Conservation (phyloP, 2,888 invertebrate species). For the Drosophila helvetica region DNA sequence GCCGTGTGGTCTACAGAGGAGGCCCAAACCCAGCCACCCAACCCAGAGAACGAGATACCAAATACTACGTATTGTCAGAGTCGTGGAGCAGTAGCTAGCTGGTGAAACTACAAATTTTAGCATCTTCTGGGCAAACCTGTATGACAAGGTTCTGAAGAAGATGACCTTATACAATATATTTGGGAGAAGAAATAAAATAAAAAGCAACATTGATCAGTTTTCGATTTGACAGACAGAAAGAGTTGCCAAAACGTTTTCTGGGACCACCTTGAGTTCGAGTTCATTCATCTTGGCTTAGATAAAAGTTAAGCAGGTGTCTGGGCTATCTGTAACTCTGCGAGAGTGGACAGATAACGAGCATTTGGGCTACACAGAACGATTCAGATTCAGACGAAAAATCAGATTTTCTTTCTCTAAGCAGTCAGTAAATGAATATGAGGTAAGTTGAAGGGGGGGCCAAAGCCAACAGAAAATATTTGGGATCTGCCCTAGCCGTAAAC, state of each 20-base stretch:
- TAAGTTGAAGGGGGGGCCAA: no score
- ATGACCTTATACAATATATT: constrained; percentile 44
- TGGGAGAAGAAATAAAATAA: constrained; percentile 28
- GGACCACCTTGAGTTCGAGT: constrained; percentile 45
- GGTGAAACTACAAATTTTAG: constrained; percentile 35
- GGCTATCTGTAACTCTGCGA: no score
- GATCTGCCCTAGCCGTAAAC: no score
- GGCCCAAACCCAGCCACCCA: not conserved
- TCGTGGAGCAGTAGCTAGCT: not conserved
- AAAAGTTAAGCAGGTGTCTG: constrained; percentile 33
- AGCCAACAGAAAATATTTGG: not conserved
- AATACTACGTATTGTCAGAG: not conserved
- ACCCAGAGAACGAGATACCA: not conserved
- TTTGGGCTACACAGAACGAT: no score
- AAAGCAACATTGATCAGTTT: constrained; percentile 39
- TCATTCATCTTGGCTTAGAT: constrained; percentile 47
- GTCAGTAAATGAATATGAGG: no score
- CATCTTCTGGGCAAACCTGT: constrained; percentile 40
- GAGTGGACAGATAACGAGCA: not conserved
- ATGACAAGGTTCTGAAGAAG: constrained; percentile 43
- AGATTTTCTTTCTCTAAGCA: not conserved
- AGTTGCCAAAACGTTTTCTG: constrained; percentile 31
- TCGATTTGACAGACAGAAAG: constrained; percentile 39
- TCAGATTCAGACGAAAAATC: not conserved
- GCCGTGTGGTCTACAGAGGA: constrained; percentile 40